Base-by-base conservation (phyloP, 2,113 vertebrate genomes). In the Ptilorrhoa leucosticta region DNA sequence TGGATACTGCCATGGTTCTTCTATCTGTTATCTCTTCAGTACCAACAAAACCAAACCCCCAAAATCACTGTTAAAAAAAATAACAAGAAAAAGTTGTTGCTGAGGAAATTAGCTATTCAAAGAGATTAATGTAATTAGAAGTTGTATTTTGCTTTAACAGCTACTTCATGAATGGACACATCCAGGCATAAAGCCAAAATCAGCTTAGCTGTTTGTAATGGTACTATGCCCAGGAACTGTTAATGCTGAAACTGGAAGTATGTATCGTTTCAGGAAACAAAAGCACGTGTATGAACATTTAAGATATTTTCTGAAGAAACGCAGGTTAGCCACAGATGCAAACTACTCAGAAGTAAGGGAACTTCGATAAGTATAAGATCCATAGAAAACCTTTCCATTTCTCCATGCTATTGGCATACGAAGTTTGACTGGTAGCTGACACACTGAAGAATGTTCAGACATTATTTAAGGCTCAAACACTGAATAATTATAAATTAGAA, bases 161-260 rank as follows among this genome's bases (percentile, higher is more conserved):
- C 23, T 56, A 56, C 56, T 95, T 95, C 22, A 89, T 97, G 97
- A 97, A 97, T 95, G 96, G 95, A 95, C 42, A 93, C n/a, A 63
- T 61, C 90, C 77, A 94, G 89, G 92, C 87, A 96, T 10, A 81
- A 93, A 90, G 85, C 96, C 95, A 98, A 96, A 92, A 87, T 88
- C 90, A 95, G 72, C 90, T 4, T 30, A 77, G 70, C 58, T 96
- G 92, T 97, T 93, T 96, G 57, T 90, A 94, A 91, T 94, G 75
- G 95, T 94, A 37, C 63, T 33, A 91, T 86, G 94, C 85, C 79
- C 93, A 92, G 73, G 83, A 97, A 80, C 71, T 71, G 86, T 76
- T 77, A 88, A 88, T 68, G 47, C 45, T 4, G 2, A 81, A 81
- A 78, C 1, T 92, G 58, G 48, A 96, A 91, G 35, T 42, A 72